Conservation (phyloP, 2,113 vertebrate species). For the Ptilorrhoa leucosticta region DNA sequence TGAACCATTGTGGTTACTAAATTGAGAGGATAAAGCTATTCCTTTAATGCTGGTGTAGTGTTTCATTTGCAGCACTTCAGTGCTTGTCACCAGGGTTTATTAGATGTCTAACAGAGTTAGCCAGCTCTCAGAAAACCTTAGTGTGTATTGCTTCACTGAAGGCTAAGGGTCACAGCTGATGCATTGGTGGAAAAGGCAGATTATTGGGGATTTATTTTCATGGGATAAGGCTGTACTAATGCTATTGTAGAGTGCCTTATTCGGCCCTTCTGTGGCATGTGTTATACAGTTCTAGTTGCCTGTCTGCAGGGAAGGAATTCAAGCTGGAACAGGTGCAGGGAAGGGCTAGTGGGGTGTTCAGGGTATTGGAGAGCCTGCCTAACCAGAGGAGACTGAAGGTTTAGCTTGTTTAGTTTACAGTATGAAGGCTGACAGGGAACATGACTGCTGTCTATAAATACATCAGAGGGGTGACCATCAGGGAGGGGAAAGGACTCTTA, state of each 20-base stretch:
- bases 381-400: background rate
- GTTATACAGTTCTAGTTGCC: background rate
- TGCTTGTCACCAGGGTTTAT: background rate
- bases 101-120: background rate
- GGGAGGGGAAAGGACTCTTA: background rate
- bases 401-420: conserved; percentile 31
- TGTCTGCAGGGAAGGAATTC: conserved; percentile 19
- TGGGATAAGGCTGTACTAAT: background rate
- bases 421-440: background rate
- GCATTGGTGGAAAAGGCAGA: background rate
- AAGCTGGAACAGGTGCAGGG: conserved; percentile 55
- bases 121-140: background rate
- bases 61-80: background rate
- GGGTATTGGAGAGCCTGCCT: background rate
- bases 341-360: background rate
- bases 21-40: conserved; percentile 23
- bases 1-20: conserved; percentile 23
- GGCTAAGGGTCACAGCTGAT: conserved; percentile 6
- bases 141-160: background rate
- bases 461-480: background rate
- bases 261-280: background rate
- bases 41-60: conserved; percentile 36
- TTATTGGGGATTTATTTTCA: conserved; percentile 12
- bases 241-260: background rate
- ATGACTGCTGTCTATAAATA: conserved; percentile 47